Conservation (phyloP, 2,113 vertebrate species). For the Anseranas semipalmata region DNA sequence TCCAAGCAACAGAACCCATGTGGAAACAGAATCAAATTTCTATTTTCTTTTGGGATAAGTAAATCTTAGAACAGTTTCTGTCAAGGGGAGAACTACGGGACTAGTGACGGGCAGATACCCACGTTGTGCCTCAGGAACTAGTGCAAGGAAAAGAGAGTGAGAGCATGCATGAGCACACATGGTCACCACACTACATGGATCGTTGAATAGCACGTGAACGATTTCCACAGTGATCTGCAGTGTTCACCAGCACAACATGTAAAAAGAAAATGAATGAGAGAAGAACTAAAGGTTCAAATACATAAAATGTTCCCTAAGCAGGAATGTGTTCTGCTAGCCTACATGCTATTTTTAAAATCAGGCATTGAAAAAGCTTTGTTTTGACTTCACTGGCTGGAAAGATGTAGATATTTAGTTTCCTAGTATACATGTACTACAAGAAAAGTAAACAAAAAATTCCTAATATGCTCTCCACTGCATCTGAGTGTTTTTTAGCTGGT, state of each 20-base stretch:
- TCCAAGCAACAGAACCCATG: background rate
- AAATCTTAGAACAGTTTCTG: background rate
- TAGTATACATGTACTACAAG: background rate
- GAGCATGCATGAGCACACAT: background rate
- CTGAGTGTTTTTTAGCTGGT: background rate
- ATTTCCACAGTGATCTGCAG: background rate
- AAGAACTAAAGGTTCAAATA: background rate
- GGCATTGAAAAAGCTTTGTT: background rate
- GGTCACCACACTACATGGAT: background rate
- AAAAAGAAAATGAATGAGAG: background rate
- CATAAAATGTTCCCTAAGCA: background rate
- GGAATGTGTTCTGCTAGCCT: background rate
- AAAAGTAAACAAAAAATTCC: background rate
- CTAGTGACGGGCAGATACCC: background rate
- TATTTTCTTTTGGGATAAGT: background rate
- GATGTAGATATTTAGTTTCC: background rate
- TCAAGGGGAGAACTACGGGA: background rate
- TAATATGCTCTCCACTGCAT: background rate
- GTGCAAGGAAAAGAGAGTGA: background rate
- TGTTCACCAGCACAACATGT: background rate
- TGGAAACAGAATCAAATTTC: background rate
- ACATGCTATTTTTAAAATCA: background rate
- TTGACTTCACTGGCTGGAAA: background rate
- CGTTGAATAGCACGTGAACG: background rate
- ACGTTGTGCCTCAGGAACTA: background rate